Evolutionary conservation across 2,797 vertebrate species (phyloP).

Genomic region (Lycodopsis pacificus): DNA sequence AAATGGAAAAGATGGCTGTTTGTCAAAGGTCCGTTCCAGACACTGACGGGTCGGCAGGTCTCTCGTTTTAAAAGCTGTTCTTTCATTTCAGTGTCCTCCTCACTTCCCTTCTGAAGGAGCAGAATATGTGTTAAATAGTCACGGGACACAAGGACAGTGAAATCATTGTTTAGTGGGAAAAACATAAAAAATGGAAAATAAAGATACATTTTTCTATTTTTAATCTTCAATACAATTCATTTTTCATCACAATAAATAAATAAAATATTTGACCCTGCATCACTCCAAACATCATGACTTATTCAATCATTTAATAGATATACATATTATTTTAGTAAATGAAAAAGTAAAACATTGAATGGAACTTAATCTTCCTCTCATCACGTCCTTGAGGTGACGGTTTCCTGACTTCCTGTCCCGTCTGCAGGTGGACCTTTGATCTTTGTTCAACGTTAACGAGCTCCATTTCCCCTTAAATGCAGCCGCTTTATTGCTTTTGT

Average conservation of each 20-base stretch:
- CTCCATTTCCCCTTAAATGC: not conserved
- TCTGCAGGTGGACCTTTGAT: not conserved
- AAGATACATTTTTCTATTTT: not conserved
- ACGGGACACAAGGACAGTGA: not conserved
- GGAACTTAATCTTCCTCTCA: too few relatives aligned
- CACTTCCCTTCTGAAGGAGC: not conserved
- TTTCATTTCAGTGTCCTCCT: slow-evolving; percentile 2
- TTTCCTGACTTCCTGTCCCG: not conserved
- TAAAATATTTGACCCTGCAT: too few relatives aligned
- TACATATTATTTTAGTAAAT: not conserved
- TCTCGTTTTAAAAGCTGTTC: slow-evolving; percentile 26
- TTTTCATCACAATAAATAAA: not conserved
- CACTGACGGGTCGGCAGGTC: slow-evolving; percentile 6
- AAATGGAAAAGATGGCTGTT: slow-evolving; percentile 14
- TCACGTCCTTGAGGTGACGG: not conserved
- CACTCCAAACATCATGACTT: too few relatives aligned
- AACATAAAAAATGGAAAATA: not conserved
- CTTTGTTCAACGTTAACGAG: not conserved
- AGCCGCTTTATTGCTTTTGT: not conserved
- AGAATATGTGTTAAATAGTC: not conserved
- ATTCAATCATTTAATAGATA: not conserved
- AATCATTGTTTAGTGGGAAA: not conserved
- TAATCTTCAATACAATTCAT: not conserved
- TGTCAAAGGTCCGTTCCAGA: slow-evolving; percentile 17
- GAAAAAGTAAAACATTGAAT: not conserved